A percentile compares a stretch with the other conserved stretches of the same genome.
These are phyloP conservation scores for Rugalucina vietnamica DNA, from an alignment of 2,888 invertebrate genomes.

Conservation along the genomic window DNA sequence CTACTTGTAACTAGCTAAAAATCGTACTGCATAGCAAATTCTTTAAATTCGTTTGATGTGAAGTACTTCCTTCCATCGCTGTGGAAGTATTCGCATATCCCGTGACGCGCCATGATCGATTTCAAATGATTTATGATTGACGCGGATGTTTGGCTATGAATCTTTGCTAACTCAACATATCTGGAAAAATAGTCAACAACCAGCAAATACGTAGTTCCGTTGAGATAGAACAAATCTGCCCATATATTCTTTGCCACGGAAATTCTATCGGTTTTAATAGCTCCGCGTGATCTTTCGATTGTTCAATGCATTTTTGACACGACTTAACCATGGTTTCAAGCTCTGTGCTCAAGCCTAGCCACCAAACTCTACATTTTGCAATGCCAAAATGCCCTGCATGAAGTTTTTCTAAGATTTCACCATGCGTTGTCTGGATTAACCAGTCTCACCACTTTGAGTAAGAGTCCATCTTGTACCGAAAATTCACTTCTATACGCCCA, in stretches of 20 bases:
- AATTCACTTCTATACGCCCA: conserved; percentile 47
- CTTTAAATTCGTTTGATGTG: conserved; percentile 30
- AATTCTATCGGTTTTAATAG: conserved; percentile 54
- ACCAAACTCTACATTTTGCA: conserved; percentile 63
- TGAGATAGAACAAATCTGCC: conserved; percentile 63
- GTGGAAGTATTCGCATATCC: conserved; percentile 44
- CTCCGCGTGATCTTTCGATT: conserved; percentile 48
- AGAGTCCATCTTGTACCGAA: conserved; percentile 28
- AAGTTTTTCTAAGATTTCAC: conserved; percentile 50
- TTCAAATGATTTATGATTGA: conserved; percentile 51
- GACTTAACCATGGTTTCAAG: conserved; percentile 51
- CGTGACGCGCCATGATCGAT: conserved; percentile 57
- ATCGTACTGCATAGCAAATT: conserved; percentile 47
- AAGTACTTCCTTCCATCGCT: conserved; percentile 51
- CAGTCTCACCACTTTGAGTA: conserved; percentile 40
- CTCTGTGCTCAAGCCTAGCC: conserved; percentile 49
- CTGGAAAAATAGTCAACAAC: conserved; percentile 64
- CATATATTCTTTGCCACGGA: conserved; percentile 62
- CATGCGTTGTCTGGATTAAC: conserved; percentile 43
- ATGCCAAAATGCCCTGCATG: conserved; percentile 61
- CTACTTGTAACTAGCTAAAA: conserved; percentile 50
- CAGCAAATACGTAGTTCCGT: conserved; percentile 49
- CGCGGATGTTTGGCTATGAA: conserved; percentile 26
- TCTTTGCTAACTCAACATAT: conserved; percentile 47
- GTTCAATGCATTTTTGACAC: conserved; percentile 51